These are phyloP conservation scores for Macrobrachium rosenbergii DNA, from an alignment of 1,140 invertebrate genomes.

Conservation along the genomic window DNA sequence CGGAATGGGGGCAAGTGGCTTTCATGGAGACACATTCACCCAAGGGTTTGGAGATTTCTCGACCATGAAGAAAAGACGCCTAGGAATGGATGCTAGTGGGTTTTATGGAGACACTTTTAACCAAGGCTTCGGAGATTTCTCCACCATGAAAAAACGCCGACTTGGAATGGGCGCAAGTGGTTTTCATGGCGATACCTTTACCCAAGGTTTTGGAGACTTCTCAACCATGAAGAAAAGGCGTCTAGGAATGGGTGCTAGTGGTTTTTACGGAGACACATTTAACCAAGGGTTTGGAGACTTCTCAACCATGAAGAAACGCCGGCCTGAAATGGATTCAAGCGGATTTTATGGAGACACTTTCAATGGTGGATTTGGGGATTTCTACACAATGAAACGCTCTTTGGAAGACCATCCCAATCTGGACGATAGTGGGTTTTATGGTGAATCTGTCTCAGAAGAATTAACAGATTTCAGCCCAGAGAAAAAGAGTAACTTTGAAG, in stretches of 20 bases:
- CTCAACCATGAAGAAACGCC: constrained; percentile 67
- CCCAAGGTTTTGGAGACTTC: constrained; percentile 70
- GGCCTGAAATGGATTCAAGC: constrained; percentile 71
- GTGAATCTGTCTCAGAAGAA: background rate
- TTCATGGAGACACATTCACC: constrained; percentile 69
- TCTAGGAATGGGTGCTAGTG: constrained; percentile 71
- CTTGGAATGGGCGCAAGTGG: constrained; percentile 66
- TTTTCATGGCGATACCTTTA: constrained; percentile 70
- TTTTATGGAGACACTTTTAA: constrained; percentile 70
- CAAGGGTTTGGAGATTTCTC: constrained; percentile 54
- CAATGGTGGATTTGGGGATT: constrained; percentile 72
- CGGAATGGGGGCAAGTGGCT: constrained; percentile 65
- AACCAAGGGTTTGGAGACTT: constrained; percentile 73
- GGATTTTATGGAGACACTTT: constrained; percentile 74
- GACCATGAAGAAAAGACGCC: constrained; percentile 50
- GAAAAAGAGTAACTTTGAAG: constrained; percentile 4
- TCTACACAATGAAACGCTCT: constrained; percentile 71
- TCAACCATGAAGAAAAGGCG: constrained; percentile 70
- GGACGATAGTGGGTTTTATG: background rate
- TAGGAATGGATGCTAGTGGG: constrained; percentile 51
- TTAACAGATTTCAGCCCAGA: background rate
- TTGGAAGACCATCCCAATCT: background rate
- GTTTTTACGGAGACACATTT: constrained; percentile 72
- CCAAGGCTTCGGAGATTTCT: constrained; percentile 63
- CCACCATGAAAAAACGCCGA: constrained; percentile 69